A percentile compares a stretch with the other conserved stretches of the same genome.
Conservation (phyloP, 92 coral and sea anemone species). For the Montipora capitata region DNA sequence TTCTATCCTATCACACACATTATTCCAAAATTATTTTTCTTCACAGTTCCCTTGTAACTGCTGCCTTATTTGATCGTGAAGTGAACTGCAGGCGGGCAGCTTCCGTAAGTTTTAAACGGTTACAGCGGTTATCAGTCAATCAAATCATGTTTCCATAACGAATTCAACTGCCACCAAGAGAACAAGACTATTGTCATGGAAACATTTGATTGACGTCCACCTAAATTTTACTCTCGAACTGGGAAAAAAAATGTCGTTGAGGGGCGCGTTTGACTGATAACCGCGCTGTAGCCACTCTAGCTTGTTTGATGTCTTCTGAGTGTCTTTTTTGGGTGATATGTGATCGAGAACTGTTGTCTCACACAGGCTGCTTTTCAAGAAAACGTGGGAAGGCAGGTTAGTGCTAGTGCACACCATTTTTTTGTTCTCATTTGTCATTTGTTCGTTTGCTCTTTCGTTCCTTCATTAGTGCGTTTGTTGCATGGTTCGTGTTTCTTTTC, state of each 20-base stretch:
- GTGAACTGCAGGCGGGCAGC: conserved; percentile 98
- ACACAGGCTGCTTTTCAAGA: conserved; percentile 98
- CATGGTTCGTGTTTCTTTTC: neutral
- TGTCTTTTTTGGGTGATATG: neutral
- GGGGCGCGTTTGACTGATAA: no score
- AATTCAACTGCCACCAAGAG: no score
- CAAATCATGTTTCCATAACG: no score
- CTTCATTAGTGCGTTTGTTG: neutral
- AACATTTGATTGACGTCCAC: no score
- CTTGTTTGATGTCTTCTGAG: neutral
- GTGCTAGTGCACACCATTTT: neutral
- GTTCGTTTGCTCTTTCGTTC: neutral
- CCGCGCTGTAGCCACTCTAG: no score
- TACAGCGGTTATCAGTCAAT: no score
- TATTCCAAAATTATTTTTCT: neutral
- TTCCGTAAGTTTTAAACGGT: conserved; percentile 80
- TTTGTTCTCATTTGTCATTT: neutral
- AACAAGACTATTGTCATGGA: no score
- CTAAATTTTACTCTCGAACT: no score
- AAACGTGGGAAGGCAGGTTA: conserved; percentile 98
- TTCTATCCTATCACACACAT: no score
- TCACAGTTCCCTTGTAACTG: conserved; percentile 85
- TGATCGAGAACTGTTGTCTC: neutral
- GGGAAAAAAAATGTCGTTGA: no score
- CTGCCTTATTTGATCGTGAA: conserved; percentile 95